Conservation (phyloP, 2,797 vertebrate species). For the Poeciliopsis paucimaculata region DNA sequence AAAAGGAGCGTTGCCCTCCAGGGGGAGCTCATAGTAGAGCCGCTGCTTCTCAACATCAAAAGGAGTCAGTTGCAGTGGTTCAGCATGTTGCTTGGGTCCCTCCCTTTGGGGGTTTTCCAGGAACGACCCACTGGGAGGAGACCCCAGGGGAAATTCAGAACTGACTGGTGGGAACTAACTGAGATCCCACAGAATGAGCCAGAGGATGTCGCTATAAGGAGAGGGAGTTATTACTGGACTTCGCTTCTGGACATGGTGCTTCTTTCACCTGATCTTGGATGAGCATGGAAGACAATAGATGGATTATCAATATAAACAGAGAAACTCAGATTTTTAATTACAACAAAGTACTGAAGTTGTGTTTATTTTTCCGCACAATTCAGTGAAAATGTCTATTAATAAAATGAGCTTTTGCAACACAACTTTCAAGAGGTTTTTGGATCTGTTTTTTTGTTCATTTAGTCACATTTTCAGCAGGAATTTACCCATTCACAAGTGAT, state of each 20-base stretch:
- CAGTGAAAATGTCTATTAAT: background rate
- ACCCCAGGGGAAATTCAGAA: too few relatives aligned
- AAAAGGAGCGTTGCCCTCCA: background rate
- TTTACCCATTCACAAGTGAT: background rate
- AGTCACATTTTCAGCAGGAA: background rate
- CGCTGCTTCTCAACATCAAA: too few relatives aligned
- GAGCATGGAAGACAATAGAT: background rate
- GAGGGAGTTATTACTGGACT: background rate
- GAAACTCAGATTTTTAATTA: background rate
- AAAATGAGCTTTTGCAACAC: background rate
- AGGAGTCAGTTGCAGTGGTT: too few relatives aligned
- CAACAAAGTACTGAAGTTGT: background rate
- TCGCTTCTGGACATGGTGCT: background rate
- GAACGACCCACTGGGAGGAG: too few relatives aligned
- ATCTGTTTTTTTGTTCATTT: background rate
- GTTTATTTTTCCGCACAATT: background rate
- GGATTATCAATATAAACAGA: background rate
- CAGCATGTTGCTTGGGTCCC: too few relatives aligned
- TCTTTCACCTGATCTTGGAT: background rate
- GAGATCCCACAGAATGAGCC: background rate
- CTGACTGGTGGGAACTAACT: too few relatives aligned
- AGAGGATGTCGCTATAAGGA: background rate
- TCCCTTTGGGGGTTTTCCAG: too few relatives aligned
- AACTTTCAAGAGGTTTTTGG: background rate
- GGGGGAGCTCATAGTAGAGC: background rate